A percentile compares a stretch with the other conserved stretches of the same genome.
Conservation (phyloP, 2,113 vertebrate genomes). For the Cichladusa arquata region DNA sequence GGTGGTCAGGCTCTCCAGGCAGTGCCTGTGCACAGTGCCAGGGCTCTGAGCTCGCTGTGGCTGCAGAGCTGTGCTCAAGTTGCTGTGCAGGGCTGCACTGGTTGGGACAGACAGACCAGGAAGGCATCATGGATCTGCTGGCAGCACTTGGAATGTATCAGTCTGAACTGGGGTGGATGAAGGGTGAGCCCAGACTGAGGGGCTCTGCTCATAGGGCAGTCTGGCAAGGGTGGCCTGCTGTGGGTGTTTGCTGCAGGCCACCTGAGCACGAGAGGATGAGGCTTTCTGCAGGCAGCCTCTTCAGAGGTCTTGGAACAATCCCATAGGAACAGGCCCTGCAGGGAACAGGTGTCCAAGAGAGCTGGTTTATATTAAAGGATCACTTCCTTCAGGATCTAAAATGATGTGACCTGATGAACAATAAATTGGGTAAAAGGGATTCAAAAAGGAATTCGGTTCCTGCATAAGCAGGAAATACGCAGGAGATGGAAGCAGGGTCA, state of each 20-base stretch:
- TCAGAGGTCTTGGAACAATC: not conserved
- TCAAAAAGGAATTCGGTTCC: not conserved
- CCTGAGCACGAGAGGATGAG: not conserved
- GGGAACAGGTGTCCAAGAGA: not conserved
- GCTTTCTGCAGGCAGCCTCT: not conserved
- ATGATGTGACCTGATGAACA: not conserved
- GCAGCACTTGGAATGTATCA: too few relatives aligned
- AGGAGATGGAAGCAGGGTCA: not conserved
- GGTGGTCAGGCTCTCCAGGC: not conserved
- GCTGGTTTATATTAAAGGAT: not conserved
- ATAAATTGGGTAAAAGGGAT: not conserved
- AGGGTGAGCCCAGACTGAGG: accelerated
- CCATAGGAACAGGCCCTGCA: not conserved
- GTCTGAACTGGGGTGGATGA: not conserved
- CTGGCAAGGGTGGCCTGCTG: not conserved
- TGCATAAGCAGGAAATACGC: not conserved
- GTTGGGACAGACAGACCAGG: not conserved
- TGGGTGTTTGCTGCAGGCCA: not conserved
- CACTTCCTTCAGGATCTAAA: not conserved
- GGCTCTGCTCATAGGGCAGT: not conserved
- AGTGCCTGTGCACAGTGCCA: not conserved
- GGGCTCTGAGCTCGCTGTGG: not conserved
- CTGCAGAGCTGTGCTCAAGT: not conserved
- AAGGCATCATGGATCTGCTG: not conserved
- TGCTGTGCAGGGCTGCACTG: not conserved